Conservation (phyloP, 2,113 vertebrate genomes). For the Alethe castanea region DNA sequence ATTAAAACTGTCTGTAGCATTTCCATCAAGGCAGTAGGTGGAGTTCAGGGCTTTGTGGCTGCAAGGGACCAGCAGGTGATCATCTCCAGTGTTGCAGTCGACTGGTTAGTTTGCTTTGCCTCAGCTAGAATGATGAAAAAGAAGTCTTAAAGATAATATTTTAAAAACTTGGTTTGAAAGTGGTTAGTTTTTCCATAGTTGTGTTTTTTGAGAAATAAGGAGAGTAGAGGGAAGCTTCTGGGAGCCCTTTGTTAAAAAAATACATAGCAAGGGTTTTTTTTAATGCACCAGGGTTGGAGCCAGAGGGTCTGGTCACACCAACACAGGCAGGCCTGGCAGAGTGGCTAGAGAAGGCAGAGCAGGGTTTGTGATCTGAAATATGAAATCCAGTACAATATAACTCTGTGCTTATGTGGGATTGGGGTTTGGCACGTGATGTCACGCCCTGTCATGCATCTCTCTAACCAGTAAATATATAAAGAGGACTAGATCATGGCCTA, state of each 20-base stretch:
- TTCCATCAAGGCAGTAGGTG: not conserved
- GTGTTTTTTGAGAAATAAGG: not conserved
- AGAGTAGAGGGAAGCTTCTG: not conserved
- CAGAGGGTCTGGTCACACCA: not conserved
- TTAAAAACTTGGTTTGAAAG: not conserved
- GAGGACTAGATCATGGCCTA: not conserved
- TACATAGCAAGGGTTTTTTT: not conserved
- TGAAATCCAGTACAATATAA: not conserved
- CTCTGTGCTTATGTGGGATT: fast-evolving
- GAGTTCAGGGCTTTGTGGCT: not conserved
- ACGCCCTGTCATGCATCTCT: fast-evolving
- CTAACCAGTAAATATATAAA: not conserved
- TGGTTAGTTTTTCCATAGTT: not conserved
- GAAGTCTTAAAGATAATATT: not conserved
- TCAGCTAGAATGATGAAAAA: not conserved
- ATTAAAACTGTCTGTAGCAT: not conserved
- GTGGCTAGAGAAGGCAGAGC: not conserved
- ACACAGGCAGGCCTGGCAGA: not conserved
- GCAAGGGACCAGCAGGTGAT: not conserved
- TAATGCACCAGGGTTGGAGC: not conserved
- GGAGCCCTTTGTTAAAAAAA: not conserved
- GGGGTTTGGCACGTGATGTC: fast-evolving
- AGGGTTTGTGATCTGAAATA: not conserved
- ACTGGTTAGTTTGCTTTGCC: not conserved
- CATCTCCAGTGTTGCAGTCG: not conserved